Base-by-base conservation (phyloP, 2,797 vertebrate species). In the Denticeps clupeoides region DNA sequence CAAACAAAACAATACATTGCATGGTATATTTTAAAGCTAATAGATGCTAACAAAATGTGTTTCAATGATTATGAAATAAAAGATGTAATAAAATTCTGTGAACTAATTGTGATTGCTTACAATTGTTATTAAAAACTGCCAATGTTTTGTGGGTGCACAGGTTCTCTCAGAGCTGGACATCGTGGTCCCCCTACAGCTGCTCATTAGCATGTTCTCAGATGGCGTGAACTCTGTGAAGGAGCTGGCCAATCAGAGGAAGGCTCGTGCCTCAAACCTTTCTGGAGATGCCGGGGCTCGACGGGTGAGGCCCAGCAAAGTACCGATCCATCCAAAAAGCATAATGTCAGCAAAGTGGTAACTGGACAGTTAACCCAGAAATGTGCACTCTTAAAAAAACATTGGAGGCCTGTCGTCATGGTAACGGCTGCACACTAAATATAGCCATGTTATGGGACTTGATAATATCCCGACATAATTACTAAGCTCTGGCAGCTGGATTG, bases 151-250 rank as follows among this genome's bases (percentile, higher is more conserved):
- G 15, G 47, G 19, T 49, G 44, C 42, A 23, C 53, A 99, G 95
- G 94, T 98, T 6, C 77, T 99, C 72, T 99, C 94, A 28, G 89
- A 99, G 71, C 78, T 99, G 64, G 94, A 99, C 74, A 99, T 99
- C 41, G 89, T 90, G 60, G 92, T 99, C 59, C 95, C 95, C 45
- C 87, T 99, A 55, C 93, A 94, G 63, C 83, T 98, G 42, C 73
- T 99, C 51, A 97, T 97, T 52, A 88, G 90, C 70, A 98, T 99
- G 95, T 99, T 99, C 80, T 99, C 92, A 48, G 95, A 99, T 71
- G 95, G 95, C 26, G 95, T 99, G 60, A 97, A 99, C 82, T 99
- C 94, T 47, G 76, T 98, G 35, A 98, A 97, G 77, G 95, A 99
- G 61, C 79, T 97, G 72, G 90, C 92, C 68, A 95, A 93, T 82